Base-by-base conservation (phyloP, 2,797 vertebrate genomes). In the Orestias chungarensis region DNA sequence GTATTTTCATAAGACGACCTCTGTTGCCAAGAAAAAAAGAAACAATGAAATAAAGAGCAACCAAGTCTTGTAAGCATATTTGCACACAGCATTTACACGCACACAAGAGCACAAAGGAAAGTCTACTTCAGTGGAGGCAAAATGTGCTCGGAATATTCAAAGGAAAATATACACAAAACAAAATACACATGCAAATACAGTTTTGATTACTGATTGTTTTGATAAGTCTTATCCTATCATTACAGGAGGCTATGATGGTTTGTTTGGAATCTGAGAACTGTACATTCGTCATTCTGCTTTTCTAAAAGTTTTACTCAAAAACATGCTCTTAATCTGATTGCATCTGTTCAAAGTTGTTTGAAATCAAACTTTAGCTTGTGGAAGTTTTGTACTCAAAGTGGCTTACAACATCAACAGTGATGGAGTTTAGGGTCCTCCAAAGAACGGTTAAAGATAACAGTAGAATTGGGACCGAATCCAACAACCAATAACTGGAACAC, bases 1-100 rank as follows among this genome's bases (percentile, higher is more conserved):
- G 54, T 49, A 73, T 68, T 85, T 83, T 73, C 69, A 66, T 76
- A 54, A 82, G 74, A 78, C 74, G 73, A 59, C 64, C 76, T 67
- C 70, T 79, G 66, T 80, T 75, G 57, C 73, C 65, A 69, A 54
- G 59, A 80, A 62, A 80, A 79, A 76, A 15, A 46, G 25, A 75
- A 82, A 81, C 69, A 70, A 85, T 61, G 40, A 61, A n/a, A 61
- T 38, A 78, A 81, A 44, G 52, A 71, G 71, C 17, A 75, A 73
- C 66, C 64, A 47, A 47, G 47, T 79, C 61, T 74, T 40, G 64
- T 70, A 73, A 64, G 80, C 61, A 77, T 65, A 73, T 81, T 82
- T 71, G 43, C 68, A 76, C 73, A 71, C 65, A 55, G 54, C 68
- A 46, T 11, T 25, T 31, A 46, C 59, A 20, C 65, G 71, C 68